Conservation (phyloP, 92 coral and sea anemone genomes). For the Pocillopora meandrina region DNA sequence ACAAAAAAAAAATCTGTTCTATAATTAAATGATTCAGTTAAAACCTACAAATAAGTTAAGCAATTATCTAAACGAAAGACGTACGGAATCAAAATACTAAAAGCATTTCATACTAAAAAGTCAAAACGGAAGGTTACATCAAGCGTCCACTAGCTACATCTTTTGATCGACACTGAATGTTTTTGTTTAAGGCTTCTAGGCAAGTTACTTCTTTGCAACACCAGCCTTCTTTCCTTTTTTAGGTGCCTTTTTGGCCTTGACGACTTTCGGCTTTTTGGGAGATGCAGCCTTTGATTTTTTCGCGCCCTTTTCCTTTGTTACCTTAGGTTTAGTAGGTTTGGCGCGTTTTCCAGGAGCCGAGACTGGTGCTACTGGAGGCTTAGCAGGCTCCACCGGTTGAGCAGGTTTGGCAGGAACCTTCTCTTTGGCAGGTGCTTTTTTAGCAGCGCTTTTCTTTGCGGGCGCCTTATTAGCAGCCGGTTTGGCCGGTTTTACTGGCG, state of each 20-base stretch:
- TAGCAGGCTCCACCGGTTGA: conserved; percentile 31
- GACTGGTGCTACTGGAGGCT: conserved; percentile 19
- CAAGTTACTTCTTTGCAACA: conserved; percentile 37
- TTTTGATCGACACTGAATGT: not conserved
- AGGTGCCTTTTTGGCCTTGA: conserved; percentile 65
- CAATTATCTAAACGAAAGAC: too few relatives aligned
- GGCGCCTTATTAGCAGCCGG: conserved; percentile 52
- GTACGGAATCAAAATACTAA: too few relatives aligned
- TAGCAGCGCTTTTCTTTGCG: conserved; percentile 36
- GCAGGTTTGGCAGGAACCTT: conserved; percentile 26
- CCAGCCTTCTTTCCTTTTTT: conserved; percentile 60
- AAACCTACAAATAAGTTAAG: too few relatives aligned
- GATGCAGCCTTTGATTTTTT: conserved; percentile 74
- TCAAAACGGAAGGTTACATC: too few relatives aligned
- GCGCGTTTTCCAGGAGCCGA: conserved; percentile 40
- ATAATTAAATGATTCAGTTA: too few relatives aligned
- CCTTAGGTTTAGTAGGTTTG: conserved; percentile 39
- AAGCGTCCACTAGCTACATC: too few relatives aligned
- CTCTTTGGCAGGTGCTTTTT: conserved; percentile 36
- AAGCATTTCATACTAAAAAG: too few relatives aligned
- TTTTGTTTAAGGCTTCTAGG: not conserved
- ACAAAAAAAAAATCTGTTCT: too few relatives aligned
- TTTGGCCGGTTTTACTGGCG: conserved; percentile 40
- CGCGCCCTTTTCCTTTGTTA: conserved; percentile 56
- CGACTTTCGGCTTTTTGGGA: conserved; percentile 86